phyloP scores from a whole-genome alignment of 2,888 invertebrate genomes.

The Drosophila ustulata region DNA sequence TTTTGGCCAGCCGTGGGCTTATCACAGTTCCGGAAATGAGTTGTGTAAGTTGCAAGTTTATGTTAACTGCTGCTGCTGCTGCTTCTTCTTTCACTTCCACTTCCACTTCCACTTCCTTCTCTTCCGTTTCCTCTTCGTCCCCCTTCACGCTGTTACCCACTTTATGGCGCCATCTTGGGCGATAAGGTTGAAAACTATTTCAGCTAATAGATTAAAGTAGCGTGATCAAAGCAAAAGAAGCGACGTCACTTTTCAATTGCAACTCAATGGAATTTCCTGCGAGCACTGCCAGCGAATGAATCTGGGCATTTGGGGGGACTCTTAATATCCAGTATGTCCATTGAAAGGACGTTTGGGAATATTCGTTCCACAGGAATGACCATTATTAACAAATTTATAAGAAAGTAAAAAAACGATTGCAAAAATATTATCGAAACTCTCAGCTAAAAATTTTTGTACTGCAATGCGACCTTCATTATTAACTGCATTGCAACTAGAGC shows the following conservation, averaged over 20 bases:
- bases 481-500: too few relatives aligned
- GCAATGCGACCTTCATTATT: too few relatives aligned
- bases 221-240: slow-evolving; percentile 9
- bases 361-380: too few relatives aligned
- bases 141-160: slow-evolving; percentile 3
- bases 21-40: slow-evolving; percentile 74
- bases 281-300: too few relatives aligned
- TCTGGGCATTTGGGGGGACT: background rate
- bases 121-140: background rate
- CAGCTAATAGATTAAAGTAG: slow-evolving; percentile 33
- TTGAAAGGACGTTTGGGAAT: too few relatives aligned
- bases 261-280: background rate
- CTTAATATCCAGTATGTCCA: background rate
- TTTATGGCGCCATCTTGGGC: slow-evolving; percentile 3
- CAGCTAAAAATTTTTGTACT: too few relatives aligned
- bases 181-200: slow-evolving; percentile 42
- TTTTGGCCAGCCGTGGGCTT: slow-evolving; percentile 54
- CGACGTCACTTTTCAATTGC: background rate
- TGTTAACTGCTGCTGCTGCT: slow-evolving; percentile 23
- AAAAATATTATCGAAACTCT: too few relatives aligned
- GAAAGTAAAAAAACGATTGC: too few relatives aligned
- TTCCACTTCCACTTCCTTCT: background rate
- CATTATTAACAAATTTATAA: too few relatives aligned
- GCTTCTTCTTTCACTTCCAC: background rate
- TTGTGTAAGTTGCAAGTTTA: slow-evolving; percentile 75